A percentile compares a stretch with the other conserved stretches of the same genome.
Conservation (phyloP, 2,797 vertebrate species). For the Trichosurus vulpecula region DNA sequence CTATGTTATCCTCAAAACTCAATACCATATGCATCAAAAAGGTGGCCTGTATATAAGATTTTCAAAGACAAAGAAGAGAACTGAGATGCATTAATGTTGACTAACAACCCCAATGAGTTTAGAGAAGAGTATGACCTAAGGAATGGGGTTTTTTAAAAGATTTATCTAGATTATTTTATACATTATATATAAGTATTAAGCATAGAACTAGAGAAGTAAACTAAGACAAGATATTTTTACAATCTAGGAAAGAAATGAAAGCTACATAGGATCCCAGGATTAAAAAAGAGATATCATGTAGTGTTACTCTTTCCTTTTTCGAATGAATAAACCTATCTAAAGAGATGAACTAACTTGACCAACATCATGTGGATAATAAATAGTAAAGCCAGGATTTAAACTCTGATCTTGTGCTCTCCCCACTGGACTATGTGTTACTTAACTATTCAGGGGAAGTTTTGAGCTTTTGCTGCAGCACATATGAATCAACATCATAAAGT, state of each 20-base stretch:
- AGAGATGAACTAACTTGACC: background rate
- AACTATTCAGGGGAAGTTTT: background rate
- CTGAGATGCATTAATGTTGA: background rate
- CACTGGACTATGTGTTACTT: background rate
- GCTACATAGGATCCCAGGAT: background rate
- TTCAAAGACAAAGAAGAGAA: background rate
- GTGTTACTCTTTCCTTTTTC: background rate
- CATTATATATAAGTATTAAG: background rate
- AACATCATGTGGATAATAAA: background rate
- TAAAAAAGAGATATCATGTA: background rate
- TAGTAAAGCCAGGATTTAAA: background rate
- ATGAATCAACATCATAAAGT: background rate
- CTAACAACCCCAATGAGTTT: background rate
- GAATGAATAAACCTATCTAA: background rate
- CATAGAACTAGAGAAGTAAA: background rate
- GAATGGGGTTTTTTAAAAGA: background rate
- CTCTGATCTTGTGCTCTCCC: background rate
- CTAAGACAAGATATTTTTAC: background rate
- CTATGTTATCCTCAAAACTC: background rate
- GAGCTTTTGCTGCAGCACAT: background rate
- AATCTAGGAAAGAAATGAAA: background rate
- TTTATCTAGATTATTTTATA: background rate
- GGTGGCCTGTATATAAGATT: background rate
- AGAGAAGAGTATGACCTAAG: background rate
- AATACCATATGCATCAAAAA: background rate